Evolutionary conservation across 2,888 invertebrate species (phyloP).

Genomic region (Agonopterix heracliana): DNA sequence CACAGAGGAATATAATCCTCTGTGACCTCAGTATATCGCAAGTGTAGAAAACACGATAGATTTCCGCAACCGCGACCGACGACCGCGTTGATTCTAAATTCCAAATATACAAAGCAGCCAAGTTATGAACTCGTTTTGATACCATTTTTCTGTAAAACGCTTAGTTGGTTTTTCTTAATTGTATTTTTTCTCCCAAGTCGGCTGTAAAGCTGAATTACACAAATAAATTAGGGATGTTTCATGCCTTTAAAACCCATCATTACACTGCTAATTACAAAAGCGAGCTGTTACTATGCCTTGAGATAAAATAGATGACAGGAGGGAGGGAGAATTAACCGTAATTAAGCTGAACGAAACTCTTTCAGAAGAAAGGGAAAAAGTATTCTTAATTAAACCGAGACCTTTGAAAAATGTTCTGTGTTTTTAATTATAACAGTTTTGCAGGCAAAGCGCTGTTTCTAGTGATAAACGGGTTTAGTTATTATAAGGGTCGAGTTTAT

Average conservation of each 20-base stretch:
- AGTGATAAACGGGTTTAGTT: no score
- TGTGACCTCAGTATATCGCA: no score
- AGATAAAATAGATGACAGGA: conserved; percentile 48
- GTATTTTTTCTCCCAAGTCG: conserved; percentile 12
- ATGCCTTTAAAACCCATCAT: conserved; percentile 31
- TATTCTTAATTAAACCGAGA: conserved; percentile 59
- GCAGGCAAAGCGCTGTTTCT: conserved; percentile 22
- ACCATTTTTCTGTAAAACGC: background rate
- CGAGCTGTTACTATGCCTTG: conserved; percentile 33
- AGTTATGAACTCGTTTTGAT: background rate
- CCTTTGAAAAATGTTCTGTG: conserved; percentile 47
- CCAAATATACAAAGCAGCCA: no score
- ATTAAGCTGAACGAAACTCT: conserved; percentile 57
- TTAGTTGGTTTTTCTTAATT: conserved; percentile 4
- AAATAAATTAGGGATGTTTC: conserved; percentile 27
- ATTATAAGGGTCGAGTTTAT: no score
- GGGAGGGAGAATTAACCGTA: conserved; percentile 48
- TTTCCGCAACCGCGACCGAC: no score
- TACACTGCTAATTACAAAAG: conserved; percentile 39
- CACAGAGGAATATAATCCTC: no score
- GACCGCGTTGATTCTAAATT: no score
- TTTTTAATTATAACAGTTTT: conserved; percentile 54
- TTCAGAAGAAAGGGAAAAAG: conserved; percentile 45
- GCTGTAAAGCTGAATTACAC: conserved; percentile 16
- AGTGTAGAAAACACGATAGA: no score